Evolutionary conservation across 1,140 invertebrate genomes (phyloP), one percentile per base, ranked within the genome.

Genomic region (Hermetia illucens): DNA sequence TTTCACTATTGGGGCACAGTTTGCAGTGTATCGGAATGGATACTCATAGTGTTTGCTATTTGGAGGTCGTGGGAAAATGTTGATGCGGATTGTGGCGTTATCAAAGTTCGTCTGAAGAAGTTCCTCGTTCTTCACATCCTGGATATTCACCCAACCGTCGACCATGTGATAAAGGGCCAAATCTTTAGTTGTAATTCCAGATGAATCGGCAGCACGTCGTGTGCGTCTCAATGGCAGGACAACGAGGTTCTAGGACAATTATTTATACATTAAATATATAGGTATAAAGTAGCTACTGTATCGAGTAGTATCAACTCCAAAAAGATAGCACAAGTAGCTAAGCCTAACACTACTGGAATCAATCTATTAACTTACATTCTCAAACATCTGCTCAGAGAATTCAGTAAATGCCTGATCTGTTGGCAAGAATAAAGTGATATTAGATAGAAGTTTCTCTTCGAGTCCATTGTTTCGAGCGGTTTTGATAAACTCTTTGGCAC

Each of bases 31-130:
- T 5, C 51, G 52, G 35, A 45, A 59, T 10, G 9, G 13, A 5
- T 48, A 48, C 12, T 55, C 54, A 15, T 40, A 22, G 1, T 49
- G 62, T 45, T 51, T 61, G 38, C 45, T 58, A 53, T 37, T 65
- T 49, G 46, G 49, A 37, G 44, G 62, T 54, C 46, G 56, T 39
- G 66, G 62, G 52, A 74, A 79, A 22, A 68, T 64, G 49, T 79
- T 78, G 44, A 77, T 68, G 33, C 74, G 62, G 36, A 75, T 69
- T 24, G 61, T 63, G 38, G 66, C 65, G 37, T 67, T 61, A 4
- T 63, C 49, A 42, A 68, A 63, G 37, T 57, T 56, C 36, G 52
- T 63, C 21, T 55, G 45, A 20, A 67, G 39, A n/a, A 66, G 39
- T 38, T 66, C 51, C 45, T 68, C 66, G 37, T 67, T 68, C 15